Evolutionary conservation across 2,113 vertebrate genomes (phyloP).

Genomic region (Chamaetylas fuelleborni): DNA sequence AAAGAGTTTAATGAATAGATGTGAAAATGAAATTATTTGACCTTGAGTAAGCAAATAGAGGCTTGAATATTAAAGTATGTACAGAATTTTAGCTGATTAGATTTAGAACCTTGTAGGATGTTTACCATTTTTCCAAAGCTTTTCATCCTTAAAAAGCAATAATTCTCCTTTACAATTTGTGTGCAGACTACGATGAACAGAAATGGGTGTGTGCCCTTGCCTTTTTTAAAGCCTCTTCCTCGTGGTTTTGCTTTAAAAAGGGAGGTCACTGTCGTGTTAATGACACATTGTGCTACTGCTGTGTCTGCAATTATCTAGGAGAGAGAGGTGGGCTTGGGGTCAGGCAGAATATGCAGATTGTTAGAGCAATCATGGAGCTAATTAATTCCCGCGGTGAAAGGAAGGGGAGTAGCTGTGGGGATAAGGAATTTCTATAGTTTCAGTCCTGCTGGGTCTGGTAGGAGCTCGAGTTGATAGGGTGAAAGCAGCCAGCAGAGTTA

Average conservation of each 20-base stretch:
- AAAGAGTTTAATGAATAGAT: constrained; percentile 64
- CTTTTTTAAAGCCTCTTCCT: constrained; percentile 37
- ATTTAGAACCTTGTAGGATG: constrained; percentile 59
- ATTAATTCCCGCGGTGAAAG: neutral
- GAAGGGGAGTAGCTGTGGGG: neutral
- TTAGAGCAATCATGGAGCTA: neutral
- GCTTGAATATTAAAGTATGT: constrained; percentile 52
- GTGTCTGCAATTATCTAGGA: neutral
- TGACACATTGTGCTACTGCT: neutral
- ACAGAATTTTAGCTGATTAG: constrained; percentile 51
- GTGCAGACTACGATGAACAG: constrained; percentile 20
- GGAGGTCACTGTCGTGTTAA: neutral
- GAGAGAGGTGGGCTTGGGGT: neutral
- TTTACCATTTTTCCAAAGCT: constrained; percentile 64
- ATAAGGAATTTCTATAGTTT: constrained; percentile 15
- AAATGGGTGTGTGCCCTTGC: constrained; percentile 31
- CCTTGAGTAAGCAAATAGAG: constrained; percentile 59
- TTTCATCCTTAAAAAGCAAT: constrained; percentile 71
- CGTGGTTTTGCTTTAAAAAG: constrained; percentile 18
- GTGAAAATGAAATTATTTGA: constrained; percentile 40
- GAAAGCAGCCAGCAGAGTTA: neutral
- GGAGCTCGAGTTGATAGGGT: neutral
- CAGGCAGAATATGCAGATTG: neutral
- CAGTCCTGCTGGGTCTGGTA: neutral
- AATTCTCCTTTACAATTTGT: constrained; percentile 53